Base-by-base conservation (phyloP, 2,113 vertebrate species). In the Emydocephalus ijimae region DNA sequence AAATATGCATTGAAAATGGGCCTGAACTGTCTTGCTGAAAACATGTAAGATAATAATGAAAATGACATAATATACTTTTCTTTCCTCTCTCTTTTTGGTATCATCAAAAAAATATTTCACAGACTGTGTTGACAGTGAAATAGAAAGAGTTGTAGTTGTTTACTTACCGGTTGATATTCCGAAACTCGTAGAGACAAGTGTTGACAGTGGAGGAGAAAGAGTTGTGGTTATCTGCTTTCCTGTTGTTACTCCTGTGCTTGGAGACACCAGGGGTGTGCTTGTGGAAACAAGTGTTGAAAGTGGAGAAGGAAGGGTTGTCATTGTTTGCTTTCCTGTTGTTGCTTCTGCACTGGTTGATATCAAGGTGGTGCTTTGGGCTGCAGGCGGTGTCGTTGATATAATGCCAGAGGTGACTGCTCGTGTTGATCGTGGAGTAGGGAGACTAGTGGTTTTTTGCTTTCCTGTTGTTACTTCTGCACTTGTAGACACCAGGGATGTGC, bases 341-440 rank as follows among this genome's bases (percentile, higher is more conserved):
- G 39, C n/a, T 74, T 7, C 69, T 39, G n/a, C 5, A 8, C n/a
- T 74, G 3, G 69, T 74, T 2, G 69, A 34, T 2, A 74, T 15
- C 15, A 34, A 1, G 0, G 91, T 85, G 48, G 92, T 91, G 7
- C n/a, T 56, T 5, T 20, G n/a, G 0, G 3, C 85, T 26, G 39
- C 24, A 55, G 34, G 34, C 0, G 0, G 0, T 2, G 1, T 0
- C 2, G 5, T 54, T 1, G 15, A 24, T 15, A 43, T 4, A 4
- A 26, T 0, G 10, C 52, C n/a, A 3, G 12, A 6, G 0, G n/a
- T 81, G 6, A 4, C 15, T 8, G 2, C 3, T 20, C 1, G 0
- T 39, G 69, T 81, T 74, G 69, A 14, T 3, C 69, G 43, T 34
- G 24, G 39, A 61, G 21, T 48, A 5, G 57, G 4, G 10, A 45